These are phyloP conservation scores for Phortica okadai DNA, from an alignment of 2,888 invertebrate species.

Conservation along the genomic window DNA sequence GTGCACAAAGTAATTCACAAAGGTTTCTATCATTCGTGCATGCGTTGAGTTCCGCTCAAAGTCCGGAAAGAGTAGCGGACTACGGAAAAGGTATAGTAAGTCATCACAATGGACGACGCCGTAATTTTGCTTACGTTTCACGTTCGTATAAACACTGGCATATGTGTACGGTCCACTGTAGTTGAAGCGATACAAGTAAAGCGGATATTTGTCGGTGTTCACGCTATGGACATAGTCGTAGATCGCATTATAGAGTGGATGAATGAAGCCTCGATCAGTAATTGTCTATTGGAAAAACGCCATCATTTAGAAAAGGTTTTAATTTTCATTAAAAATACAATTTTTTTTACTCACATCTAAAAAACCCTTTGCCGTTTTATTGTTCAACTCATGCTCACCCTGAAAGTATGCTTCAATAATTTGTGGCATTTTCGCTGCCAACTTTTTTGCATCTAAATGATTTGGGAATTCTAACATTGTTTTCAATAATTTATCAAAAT, in stretches of 20 bases:
- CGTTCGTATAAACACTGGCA: conserved; percentile 75
- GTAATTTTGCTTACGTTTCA: conserved; percentile 55
- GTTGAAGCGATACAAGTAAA: conserved; percentile 78
- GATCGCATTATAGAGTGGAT: conserved; percentile 75
- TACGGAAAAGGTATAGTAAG: conserved; percentile 77
- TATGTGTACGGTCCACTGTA: conserved; percentile 77
- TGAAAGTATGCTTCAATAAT: conserved; percentile 67
- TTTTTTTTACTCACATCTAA: conserved; percentile 55
- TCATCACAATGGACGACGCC: conserved; percentile 79
- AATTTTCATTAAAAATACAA: neutral
- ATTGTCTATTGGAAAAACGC: conserved; percentile 73
- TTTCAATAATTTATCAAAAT: conserved; percentile 68
- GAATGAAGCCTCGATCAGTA: conserved; percentile 77
- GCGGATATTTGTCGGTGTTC: conserved; percentile 65
- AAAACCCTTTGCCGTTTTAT: conserved; percentile 63
- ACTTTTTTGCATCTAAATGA: conserved; percentile 39
- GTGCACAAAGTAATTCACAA: conserved; percentile 76
- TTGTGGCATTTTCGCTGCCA: conserved; percentile 47
- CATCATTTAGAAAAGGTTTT: neutral
- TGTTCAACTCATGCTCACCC: conserved; percentile 61
- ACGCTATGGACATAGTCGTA: conserved; percentile 56
- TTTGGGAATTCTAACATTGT: conserved; percentile 69
- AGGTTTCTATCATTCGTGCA: conserved; percentile 69
- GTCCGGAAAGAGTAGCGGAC: conserved; percentile 75
- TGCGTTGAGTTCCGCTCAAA: conserved; percentile 71